Evolutionary conservation across 2,888 invertebrate genomes (phyloP), one percentile per base, ranked within the genome.

Genomic region (Ormia ochracea): DNA sequence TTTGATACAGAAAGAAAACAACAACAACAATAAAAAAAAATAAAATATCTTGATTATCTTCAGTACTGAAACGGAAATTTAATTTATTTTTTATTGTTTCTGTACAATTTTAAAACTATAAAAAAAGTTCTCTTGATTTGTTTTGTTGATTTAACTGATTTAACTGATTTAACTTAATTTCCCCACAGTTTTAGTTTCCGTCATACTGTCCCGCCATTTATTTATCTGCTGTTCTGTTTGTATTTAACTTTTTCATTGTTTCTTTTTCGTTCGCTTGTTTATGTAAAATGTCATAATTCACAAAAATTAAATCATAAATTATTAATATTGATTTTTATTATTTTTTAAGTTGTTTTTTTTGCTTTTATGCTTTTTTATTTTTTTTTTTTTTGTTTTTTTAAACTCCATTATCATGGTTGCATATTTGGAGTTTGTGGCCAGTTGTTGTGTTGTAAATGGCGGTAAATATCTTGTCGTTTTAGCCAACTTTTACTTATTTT

Each of bases 271-370:
- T 58, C 33, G n/a, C 43, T 45, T 5, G 28, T 68, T 50, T 65
- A 43, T 65, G 54, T 48, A 75, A 80, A 81, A 80, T 87, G 86
- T 85, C 87, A 88, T 88, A 88, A 88, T 86, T 88, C 87, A 88
- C 85, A 85, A 86, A 88, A 87, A 88, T 87, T 87, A 88, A 87
- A 87, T 88, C 88, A 88, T 88, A 88, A 88, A 88, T 84, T 82
- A 83, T 86, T 69, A 73, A 73, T 68, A 73, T 81, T 79, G 74
- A 74, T 78, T 75, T 80, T 80, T 73, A 76, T 72, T 69, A 74
- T 70, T 78, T 74, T 19, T 66, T 28, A 1, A n/a, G 65, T 28
- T n/a, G n/a, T n/a, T n/a, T n/a, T n/a, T n/a, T n/a, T n/a, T n/a
- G n/a, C n/a, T n/a, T n/a, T n/a, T n/a, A n/a, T n/a, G n/a, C n/a